Percentiles rank a stretch among this genome's conserved stretches.
Conservation (phyloP, 2,113 vertebrate genomes). For the Chaenogobius annularis region DNA sequence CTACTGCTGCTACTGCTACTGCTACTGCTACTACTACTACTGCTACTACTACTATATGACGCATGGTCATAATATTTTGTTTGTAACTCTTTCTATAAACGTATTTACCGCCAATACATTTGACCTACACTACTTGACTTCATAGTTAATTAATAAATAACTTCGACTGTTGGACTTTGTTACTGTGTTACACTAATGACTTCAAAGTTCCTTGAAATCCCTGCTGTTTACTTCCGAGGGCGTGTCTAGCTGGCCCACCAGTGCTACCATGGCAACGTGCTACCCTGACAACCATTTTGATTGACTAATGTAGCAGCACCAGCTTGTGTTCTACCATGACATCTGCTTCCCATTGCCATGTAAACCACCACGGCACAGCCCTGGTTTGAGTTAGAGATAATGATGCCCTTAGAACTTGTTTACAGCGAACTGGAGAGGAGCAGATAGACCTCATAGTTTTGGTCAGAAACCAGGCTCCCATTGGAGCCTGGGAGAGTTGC, state of each 20-base stretch:
- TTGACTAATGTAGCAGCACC: conserved; percentile 13
- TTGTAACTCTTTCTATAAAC: too few species aligned
- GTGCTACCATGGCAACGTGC: not conserved
- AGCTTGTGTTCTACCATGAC: conserved; percentile 26
- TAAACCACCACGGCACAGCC: conserved; percentile 20
- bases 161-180: conserved; percentile 28
- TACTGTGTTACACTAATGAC: conserved; percentile 9
- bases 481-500: conserved; percentile 44
- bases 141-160: conserved; percentile 57
- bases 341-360: conserved; percentile 58
- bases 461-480: conserved; percentile 29
- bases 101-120: not conserved
- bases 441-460: conserved; percentile 30
- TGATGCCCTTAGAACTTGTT: conserved; percentile 38
- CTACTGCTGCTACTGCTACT: too few species aligned
- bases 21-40: too few species aligned
- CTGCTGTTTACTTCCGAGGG: conserved; percentile 25
- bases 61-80: too few species aligned
- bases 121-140: conserved; percentile 6
- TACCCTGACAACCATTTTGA: conserved; percentile 29
- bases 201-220: conserved; percentile 50
- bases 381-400: conserved; percentile 38
- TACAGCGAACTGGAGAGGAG: conserved; percentile 20
- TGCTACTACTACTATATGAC: too few species aligned
- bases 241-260: conserved; percentile 34